phyloP scores from a whole-genome alignment of 2,113 vertebrate genomes.

The Urocitellus parryii region DNA sequence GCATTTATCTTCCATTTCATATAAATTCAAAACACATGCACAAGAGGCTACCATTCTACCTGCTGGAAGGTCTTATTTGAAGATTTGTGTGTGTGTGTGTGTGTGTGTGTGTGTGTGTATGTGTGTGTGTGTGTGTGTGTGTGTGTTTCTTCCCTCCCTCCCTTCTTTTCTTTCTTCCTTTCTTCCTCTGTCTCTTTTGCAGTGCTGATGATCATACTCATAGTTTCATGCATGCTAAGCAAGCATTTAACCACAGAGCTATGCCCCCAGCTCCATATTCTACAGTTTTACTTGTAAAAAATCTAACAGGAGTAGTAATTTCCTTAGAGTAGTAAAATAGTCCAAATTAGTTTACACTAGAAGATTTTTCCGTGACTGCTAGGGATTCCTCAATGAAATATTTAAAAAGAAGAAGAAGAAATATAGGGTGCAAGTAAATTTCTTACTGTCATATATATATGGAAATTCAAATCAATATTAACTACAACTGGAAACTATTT shows the following conservation, averaged over 20 bases:
- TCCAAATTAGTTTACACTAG: neutral
- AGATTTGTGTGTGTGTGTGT: neutral
- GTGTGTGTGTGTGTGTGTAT: neutral
- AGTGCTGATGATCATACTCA: too few relatives aligned
- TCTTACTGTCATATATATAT: too few relatives aligned
- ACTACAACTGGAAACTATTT: too few relatives aligned
- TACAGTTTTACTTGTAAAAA: slow-evolving; percentile 48
- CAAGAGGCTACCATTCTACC: neutral
- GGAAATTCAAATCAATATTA: too few relatives aligned
- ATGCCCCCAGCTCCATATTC: too few relatives aligned
- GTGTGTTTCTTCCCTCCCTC: too few relatives aligned
- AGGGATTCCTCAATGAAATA: neutral
- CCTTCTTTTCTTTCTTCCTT: too few relatives aligned
- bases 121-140: neutral
- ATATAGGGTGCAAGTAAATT: neutral
- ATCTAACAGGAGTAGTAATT: neutral
- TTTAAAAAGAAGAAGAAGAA: too few relatives aligned
- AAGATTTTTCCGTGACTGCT: slow-evolving; percentile 33
- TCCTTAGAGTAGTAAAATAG: slow-evolving; percentile 42
- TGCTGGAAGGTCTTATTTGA: neutral
- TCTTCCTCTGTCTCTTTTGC: neutral
- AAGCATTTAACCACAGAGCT: too few relatives aligned
- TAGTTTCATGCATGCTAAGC: too few relatives aligned
- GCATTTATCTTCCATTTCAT: slow-evolving; percentile 39
- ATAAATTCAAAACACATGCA: neutral